phyloP scores from a whole-genome alignment of 1,140 invertebrate genomes.

The Plodia interpunctella region DNA sequence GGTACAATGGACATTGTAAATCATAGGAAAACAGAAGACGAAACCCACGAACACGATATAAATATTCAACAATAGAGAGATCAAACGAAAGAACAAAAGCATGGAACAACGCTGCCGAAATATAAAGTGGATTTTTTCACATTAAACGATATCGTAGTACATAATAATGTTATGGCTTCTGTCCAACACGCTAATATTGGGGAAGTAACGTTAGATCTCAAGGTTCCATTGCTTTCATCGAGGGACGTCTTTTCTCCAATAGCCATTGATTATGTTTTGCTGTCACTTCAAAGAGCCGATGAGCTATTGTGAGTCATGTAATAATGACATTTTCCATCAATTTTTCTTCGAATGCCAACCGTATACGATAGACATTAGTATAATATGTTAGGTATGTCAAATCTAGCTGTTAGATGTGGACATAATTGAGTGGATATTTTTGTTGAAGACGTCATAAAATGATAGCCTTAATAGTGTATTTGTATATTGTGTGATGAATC shows the following conservation, averaged over 20 bases:
- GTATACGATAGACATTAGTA: neutral
- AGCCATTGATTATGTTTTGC: conserved; percentile 56
- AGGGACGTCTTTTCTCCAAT: conserved; percentile 41
- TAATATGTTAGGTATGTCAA: conserved; percentile 7
- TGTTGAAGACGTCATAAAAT: neutral
- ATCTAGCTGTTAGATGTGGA: conserved; percentile 4
- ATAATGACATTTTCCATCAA: conserved; percentile 50
- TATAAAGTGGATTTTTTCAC: conserved; percentile 10
- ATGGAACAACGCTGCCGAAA: conserved; percentile 3
- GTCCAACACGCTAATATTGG: conserved; percentile 5
- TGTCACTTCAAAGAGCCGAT: conserved; percentile 63
- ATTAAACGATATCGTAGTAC: conserved; percentile 6
- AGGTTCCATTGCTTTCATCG: conserved; percentile 27
- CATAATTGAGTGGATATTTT: neutral
- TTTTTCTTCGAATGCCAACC: conserved; percentile 33
- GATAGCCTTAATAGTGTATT: neutral
- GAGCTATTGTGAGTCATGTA: conserved; percentile 52
- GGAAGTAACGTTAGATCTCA: conserved; percentile 14
- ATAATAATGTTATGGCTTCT: conserved; percentile 6
- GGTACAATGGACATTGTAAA: conserved; percentile 6
- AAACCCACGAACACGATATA: conserved; percentile 5
- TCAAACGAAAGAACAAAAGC: conserved; percentile 13
- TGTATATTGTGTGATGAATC: neutral
- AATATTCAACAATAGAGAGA: conserved; percentile 13
- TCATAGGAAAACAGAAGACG: conserved; percentile 8